phyloP scores from a whole-genome alignment of 35 echinoderm and acorn worm species.

The Strongylocentrotus purpuratus region DNA sequence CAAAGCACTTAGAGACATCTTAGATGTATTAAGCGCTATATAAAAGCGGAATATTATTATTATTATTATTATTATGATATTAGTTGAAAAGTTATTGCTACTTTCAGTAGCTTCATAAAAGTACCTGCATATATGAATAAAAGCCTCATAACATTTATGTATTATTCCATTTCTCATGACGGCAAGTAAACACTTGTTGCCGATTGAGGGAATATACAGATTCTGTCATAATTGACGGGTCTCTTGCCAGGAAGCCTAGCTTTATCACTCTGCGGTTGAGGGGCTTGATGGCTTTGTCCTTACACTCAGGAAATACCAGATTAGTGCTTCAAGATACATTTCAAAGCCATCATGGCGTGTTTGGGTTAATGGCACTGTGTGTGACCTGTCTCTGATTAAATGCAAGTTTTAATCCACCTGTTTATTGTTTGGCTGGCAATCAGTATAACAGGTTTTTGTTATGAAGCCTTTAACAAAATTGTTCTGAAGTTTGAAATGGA shows the following conservation, averaged over 20 bases:
- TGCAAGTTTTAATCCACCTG: background rate
- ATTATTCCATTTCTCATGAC: background rate
- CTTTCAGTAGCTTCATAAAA: too few species aligned
- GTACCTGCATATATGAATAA: too few species aligned
- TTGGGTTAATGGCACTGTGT: background rate
- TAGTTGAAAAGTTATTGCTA: too few species aligned
- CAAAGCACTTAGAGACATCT: too few species aligned
- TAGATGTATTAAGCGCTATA: too few species aligned
- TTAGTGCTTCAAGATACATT: background rate
- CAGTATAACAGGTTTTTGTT: background rate
- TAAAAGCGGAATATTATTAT: too few species aligned
- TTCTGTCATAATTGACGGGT: background rate
- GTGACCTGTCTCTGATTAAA: background rate
- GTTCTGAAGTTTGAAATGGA: background rate
- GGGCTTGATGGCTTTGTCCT: background rate
- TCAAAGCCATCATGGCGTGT: background rate
- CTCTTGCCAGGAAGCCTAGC: background rate
- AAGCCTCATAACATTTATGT: too few species aligned
- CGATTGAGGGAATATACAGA: constrained; percentile 2
- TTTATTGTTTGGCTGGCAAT: background rate
- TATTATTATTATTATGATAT: too few species aligned
- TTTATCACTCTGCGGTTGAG: background rate
- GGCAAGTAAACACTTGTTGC: background rate
- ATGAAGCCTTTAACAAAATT: background rate
- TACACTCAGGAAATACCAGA: background rate